These are phyloP conservation scores for Drosophila elegans DNA, from an alignment of 1,140 invertebrate genomes.

Conservation along the genomic window DNA sequence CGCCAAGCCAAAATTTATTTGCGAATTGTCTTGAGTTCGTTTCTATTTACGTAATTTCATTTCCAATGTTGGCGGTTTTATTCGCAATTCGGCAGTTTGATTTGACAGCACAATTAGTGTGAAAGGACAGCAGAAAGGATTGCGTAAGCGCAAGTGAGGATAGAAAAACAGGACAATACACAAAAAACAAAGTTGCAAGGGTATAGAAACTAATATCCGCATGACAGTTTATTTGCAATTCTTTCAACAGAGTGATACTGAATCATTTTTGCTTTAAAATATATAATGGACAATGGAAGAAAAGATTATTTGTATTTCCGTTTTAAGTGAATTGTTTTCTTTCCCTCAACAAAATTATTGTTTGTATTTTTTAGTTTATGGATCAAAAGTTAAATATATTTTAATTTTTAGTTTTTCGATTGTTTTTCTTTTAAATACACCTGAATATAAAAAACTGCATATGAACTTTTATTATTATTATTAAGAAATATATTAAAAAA, in stretches of 20 bases:
- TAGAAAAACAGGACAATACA: slow-evolving; percentile 8
- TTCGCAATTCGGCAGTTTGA: slow-evolving; percentile 30
- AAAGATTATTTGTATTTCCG: background rate
- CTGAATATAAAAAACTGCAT: no score
- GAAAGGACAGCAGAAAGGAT: slow-evolving; percentile 46
- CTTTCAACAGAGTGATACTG: background rate
- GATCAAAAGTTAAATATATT: no score
- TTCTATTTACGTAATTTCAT: slow-evolving; percentile 48
- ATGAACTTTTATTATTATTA: no score
- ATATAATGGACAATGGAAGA: background rate
- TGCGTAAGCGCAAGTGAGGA: slow-evolving; percentile 14
- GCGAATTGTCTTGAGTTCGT: slow-evolving; percentile 26
- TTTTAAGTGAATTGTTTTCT: no score
- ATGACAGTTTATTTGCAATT: background rate
- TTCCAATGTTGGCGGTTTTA: slow-evolving; percentile 13
- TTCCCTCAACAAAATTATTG: no score
- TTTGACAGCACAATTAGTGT: slow-evolving; percentile 65
- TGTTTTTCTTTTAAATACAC: no score
- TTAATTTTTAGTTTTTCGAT: no score
- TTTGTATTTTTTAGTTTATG: no score
- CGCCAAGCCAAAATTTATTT: slow-evolving; percentile 39
- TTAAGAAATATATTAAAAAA: no score
- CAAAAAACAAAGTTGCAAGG: background rate
- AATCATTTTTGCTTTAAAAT: background rate
- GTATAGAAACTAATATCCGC: background rate